Conservation (phyloP, 2,113 vertebrate species). For the Oxyruncus cristatus region DNA sequence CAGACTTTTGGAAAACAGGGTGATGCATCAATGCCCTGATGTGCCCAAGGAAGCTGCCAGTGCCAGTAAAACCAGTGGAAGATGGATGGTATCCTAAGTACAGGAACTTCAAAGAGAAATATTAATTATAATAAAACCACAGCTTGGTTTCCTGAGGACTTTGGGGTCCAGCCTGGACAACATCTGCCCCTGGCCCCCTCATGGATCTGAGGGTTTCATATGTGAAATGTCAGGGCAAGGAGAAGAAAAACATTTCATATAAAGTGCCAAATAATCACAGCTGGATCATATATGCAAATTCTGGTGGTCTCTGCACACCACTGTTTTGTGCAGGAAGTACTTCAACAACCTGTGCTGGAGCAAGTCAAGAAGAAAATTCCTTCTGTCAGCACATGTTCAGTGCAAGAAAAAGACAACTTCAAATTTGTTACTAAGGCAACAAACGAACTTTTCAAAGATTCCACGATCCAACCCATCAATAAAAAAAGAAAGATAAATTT, state of each 20-base stretch:
- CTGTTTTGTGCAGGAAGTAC: neutral
- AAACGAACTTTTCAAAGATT: neutral
- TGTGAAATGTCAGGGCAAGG: neutral
- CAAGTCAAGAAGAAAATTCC: neutral
- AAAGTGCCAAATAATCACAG: neutral
- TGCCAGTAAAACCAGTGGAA: neutral
- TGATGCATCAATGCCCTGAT: fast-evolving
- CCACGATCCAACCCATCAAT: neutral
- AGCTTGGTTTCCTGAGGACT: neutral
- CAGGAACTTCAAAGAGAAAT: neutral
- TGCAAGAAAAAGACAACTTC: neutral
- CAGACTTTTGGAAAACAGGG: neutral
- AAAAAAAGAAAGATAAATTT: too few species aligned
- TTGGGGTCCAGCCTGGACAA: neutral
- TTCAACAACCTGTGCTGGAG: neutral
- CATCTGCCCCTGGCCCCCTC: neutral
- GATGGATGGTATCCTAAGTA: neutral
- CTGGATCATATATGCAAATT: neutral
- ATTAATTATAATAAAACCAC: neutral
- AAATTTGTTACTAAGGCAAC: neutral
- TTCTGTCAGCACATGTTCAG: neutral
- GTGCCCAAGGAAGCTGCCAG: neutral
- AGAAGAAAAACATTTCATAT: neutral
- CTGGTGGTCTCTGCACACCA: neutral
- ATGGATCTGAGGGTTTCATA: neutral